Evolutionary conservation across 2,888 invertebrate genomes (phyloP), one percentile per base, ranked within the genome.

Genomic region (Drosophila leonis): DNA sequence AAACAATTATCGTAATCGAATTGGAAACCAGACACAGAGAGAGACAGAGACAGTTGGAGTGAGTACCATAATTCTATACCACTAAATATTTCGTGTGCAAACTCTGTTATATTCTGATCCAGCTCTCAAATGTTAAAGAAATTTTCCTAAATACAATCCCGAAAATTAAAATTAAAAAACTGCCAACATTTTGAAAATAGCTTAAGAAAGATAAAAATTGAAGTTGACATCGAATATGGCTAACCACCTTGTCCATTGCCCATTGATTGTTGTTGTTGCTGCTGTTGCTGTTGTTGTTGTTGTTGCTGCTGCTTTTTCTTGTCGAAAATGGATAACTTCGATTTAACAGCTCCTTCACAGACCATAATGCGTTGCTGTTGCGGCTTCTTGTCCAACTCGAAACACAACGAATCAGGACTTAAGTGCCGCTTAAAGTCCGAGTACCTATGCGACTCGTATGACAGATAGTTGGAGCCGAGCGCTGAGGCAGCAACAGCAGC

Each of bases 311-410:
- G 92, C 76, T 93, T 95, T 91, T 95, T 94, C 91, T 95, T 97
- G 93, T 97, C 97, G 93, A 97, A 97, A 44, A 97, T 95, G 77
- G 96, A 96, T 91, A 97, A 94, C 93, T 97, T 97, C 60, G 97
- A 97, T 90, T 95, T 95, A 69, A 97, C 97, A 59, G 97, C 97
- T 77, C 97, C 97, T 91, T 97, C 97, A 93, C 97, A 97, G 39
- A 97, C 95, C 91, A 96, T 95, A 78, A 97, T 94, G 51, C 97
- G 93, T 86, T 95, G 95, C 78, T 95, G 95, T 39, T 94, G 94
- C 37, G 93, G 91, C 64, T 92, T 92, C 67, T 93, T 93, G 70
- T 93, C 93, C 75, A 93, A 74, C 46, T 93, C 93, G 15, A 93
- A 92, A 79, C 93, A 93, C 68, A 93, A 90, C 3, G 92, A 88